Conservation (phyloP, 2,888 invertebrate species). For the Lasioglossum marginatum region DNA sequence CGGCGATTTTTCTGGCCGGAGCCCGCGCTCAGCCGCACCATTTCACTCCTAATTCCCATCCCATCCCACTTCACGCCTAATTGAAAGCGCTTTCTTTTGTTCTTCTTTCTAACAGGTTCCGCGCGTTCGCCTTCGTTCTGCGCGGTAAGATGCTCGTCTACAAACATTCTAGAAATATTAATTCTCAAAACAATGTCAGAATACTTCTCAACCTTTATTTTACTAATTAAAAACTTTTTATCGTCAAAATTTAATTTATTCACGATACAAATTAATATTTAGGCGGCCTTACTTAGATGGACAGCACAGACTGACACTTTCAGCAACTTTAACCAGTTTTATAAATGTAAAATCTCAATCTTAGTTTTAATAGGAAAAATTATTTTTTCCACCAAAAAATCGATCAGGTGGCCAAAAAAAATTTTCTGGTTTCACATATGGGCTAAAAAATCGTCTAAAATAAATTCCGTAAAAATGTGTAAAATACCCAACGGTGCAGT, state of each 20-base stretch:
- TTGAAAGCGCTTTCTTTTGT: neutral
- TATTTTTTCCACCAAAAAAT: neutral
- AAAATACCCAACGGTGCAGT: neutral
- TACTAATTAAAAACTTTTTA: too few relatives aligned
- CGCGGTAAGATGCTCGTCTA: neutral
- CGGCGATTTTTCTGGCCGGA: neutral
- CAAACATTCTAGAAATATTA: neutral
- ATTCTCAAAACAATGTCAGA: too few relatives aligned
- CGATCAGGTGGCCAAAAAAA: neutral
- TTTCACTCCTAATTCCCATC: too few relatives aligned
- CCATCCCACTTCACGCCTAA: too few relatives aligned
- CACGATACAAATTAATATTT: too few relatives aligned
- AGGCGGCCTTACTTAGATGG: too few relatives aligned
- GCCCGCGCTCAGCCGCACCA: too few relatives aligned
- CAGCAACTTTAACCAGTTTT: neutral
- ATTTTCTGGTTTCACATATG: neutral
- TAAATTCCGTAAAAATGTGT: neutral
- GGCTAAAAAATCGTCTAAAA: neutral
- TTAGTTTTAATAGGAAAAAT: neutral
- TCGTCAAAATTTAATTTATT: too few relatives aligned
- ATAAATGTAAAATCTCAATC: too few relatives aligned
- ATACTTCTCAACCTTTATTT: too few relatives aligned
- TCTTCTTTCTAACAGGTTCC: neutral
- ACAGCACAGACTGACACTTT: neutral
- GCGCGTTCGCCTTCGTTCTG: neutral